Evolutionary conservation across 2,888 invertebrate species (phyloP), one percentile per base, ranked within the genome.

Genomic region (Helicoverpa assulta): DNA sequence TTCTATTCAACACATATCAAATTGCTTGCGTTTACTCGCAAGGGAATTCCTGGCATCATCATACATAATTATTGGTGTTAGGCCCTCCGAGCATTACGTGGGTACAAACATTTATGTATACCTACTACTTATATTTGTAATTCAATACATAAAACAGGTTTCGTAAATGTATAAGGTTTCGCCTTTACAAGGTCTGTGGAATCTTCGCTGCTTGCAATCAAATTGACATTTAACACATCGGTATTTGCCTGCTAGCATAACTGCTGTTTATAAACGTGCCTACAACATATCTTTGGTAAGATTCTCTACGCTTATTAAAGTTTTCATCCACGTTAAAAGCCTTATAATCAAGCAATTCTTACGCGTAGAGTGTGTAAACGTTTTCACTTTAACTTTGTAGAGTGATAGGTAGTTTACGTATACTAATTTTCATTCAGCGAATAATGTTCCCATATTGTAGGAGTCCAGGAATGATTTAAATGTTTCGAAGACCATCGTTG

Each of bases 151-250:
- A 53, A 83, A 83, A 81, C 83, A 56, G 64, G 83, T 82, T 82
- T 76, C 29, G 16, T 57, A 71, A 71, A 26, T 52, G 58, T 54
- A 43, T 53, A 60, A 76, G 67, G 67, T 70, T 47, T 62, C 18
- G 29, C 19, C 21, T 64, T 57, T 47, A 54, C 76, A 73, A 81
- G 75, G 72, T 69, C 68, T 76, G 63, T 68, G 64, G 76, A 70
- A 77, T 79, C 69, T 77, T 83, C 60, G 47, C 21, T 62, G 40
- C 51, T 62, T 57, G 78, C 60, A 83, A 80, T 67, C 70, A 67
- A 57, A 67, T 80, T 84, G 84, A 82, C 82, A 83, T 83, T 83
- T 83, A 55, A 74, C 67, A 56, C 50, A 58, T 62, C 55, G 66
- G 67, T 70, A 81, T 78, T 77, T 77, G 52, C 7, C 12, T 62